Base-by-base conservation (phyloP, 2,888 invertebrate species). In the Eupeodes latifasciatus region DNA sequence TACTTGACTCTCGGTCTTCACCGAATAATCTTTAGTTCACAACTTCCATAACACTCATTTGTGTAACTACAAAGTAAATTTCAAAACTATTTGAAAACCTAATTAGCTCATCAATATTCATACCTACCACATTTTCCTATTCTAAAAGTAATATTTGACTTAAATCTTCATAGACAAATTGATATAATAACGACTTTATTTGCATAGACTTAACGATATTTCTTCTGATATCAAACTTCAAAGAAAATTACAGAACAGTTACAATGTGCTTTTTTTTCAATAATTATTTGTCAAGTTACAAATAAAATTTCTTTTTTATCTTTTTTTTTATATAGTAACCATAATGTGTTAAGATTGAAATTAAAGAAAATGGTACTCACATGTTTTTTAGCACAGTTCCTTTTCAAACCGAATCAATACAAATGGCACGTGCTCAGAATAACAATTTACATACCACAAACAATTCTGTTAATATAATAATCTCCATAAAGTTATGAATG, bases 361-460 rank as follows among this genome's bases (percentile, higher is more conserved):
- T 47, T 64, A 19, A 47, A 16, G 4, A 16, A 4, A 27, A 51
- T 6, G 9, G 34, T 11, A n/a, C 5, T 10, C 5, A 12, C 49
- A 34, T 67, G 34, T 34, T 34, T 67, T 67, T 67, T 51, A 34
- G 2, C 27, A 64, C 47, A 12, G 47, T 64, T 27, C 47, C 47
- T 47, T 64, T 47, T 64, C 47, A 19, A 49, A 51, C 14, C 14
- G 14, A 67, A 51, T 67, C 67, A 67, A 27, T n/a, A 44, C 34
- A 67, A 51, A 67, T 34, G 27, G 34, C 11, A n/a, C 67, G 67
- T 67, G 67, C 27, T 34, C 1, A 2, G 51, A 67, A 67, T 67
- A 67, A 19, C 6, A 66, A 66, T 27, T 4, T 4, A 67, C 4
- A 67, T 5, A 0, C 47, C 34, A 51, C 27, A 66, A 49, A 49